Evolutionary conservation across 2,113 vertebrate genomes (phyloP), one percentile per base, ranked within the genome.

Genomic region (Picathartes gymnocephalus): DNA sequence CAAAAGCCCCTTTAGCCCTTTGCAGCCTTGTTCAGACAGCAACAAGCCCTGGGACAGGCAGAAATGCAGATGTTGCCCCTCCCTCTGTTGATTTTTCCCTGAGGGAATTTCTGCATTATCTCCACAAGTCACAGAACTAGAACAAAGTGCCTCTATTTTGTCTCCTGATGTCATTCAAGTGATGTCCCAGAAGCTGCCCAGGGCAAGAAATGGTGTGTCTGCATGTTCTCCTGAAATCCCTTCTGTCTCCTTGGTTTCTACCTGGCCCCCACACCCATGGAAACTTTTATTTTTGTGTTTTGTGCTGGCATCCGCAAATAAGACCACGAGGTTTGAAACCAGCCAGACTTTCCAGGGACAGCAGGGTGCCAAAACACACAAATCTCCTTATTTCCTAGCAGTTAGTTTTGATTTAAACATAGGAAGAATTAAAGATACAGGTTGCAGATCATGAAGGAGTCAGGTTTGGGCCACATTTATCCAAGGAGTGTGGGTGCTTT

Each of bases 261-360:
- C 92, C 88, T 92, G 80, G 6, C 7, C 57, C 76, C 69, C 74
- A 85, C 85, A 31, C 78, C 74, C 88, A 91, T 57, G 88, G 71
- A 92, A 94, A 80, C 45, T 47, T 82, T 77, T 83, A 77, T 80
- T 81, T 90, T 51, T 90, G 68, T n/a, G 47, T 81, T 88, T 92
- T 76, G 68, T 83, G 50, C 76, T 61, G 51, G 60, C 48, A 58
- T 61, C 53, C 1, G 5, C 54, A 78, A 81, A 42, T 42, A 22
- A 18, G 81, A 54, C 50, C 37, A 14, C 0, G 0, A 11, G 5
- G 35, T 40, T 37, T 79, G 54, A 21, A 42, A 79, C 8, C 31
- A 83, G 39, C 18, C 28, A 6, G 69, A 60, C 57, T 69, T 87
- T 74, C 48, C 0, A 12, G 64, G 80, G 81, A 66, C 76, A 77